These are phyloP conservation scores for Leuciscus waleckii DNA, from an alignment of 2,797 vertebrate species.

Conservation along the genomic window DNA sequence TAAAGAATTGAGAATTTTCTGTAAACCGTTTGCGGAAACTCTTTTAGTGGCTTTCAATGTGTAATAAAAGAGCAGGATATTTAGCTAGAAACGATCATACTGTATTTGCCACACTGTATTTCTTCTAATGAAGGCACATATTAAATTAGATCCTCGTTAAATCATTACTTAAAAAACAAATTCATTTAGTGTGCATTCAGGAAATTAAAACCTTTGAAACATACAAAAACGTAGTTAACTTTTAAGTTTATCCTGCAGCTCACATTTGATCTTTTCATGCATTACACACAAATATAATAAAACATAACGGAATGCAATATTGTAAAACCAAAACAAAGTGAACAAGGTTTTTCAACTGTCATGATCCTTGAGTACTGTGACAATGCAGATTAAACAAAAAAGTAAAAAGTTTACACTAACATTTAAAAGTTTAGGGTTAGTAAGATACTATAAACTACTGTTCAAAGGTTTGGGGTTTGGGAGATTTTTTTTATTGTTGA, in stretches of 20 bases:
- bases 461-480: no score
- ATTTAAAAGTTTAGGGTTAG: neutral
- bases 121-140: conserved; percentile 1
- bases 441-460: no score
- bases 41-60: neutral
- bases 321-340: neutral
- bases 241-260: conserved; percentile 29
- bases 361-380: neutral
- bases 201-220: neutral
- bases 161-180: neutral
- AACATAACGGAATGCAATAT: conserved; percentile 6
- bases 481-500: no score
- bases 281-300: conserved; percentile 27
- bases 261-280: neutral
- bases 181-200: neutral
- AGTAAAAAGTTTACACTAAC: neutral
- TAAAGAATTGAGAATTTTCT: neutral
- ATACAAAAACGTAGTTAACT: conserved; percentile 34
- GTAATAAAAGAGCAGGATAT: conserved; percentile 1
- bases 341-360: neutral
- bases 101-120: conserved; percentile 3
- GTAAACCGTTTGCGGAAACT: neutral
- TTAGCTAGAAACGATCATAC: neutral
- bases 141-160: conserved; percentile 7
- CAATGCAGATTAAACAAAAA: neutral